Evolutionary conservation across 2,888 invertebrate genomes (phyloP).

Genomic region (Phrixothrix hirtus): DNA sequence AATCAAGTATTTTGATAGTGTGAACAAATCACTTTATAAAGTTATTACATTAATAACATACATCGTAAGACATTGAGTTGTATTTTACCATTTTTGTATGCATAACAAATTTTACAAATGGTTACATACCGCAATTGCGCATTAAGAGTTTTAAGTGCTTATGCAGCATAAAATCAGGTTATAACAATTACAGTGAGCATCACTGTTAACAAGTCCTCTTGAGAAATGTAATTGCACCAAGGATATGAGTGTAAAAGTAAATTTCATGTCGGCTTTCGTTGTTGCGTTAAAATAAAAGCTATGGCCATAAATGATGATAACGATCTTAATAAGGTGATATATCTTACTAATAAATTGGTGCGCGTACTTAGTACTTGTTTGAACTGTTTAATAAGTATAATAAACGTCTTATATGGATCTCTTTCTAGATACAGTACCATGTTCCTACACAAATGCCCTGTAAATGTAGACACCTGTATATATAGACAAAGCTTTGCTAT

Average conservation of each 20-base stretch:
- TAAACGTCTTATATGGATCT: constrained; percentile 20
- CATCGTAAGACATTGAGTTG: too few species aligned
- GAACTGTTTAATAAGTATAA: constrained; percentile 15
- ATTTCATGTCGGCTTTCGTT: constrained; percentile 24
- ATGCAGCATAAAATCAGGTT: constrained; percentile 17
- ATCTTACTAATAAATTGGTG: constrained; percentile 29
- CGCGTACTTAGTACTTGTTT: constrained; percentile 16
- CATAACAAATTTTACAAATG: not conserved
- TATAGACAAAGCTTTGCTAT: too few species aligned
- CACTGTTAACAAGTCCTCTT: constrained; percentile 17
- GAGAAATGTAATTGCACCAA: constrained; percentile 20
- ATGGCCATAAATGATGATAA: constrained; percentile 27
- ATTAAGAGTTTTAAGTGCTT: not conserved
- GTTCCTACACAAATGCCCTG: not conserved
- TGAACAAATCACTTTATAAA: too few species aligned
- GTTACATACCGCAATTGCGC: not conserved
- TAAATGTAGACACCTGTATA: too few species aligned
- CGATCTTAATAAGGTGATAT: constrained; percentile 31
- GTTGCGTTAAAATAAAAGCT: constrained; percentile 25
- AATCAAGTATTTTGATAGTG: too few species aligned
- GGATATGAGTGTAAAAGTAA: constrained; percentile 25
- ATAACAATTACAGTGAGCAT: constrained; percentile 25
- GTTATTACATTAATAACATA: too few species aligned
- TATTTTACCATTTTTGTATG: not conserved
- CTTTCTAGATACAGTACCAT: not conserved